A percentile compares a stretch with the other conserved stretches of the same genome.
These are phyloP conservation scores for Vollenhovia emeryi DNA, from an alignment of 1,140 invertebrate genomes.

Conservation along the genomic window DNA sequence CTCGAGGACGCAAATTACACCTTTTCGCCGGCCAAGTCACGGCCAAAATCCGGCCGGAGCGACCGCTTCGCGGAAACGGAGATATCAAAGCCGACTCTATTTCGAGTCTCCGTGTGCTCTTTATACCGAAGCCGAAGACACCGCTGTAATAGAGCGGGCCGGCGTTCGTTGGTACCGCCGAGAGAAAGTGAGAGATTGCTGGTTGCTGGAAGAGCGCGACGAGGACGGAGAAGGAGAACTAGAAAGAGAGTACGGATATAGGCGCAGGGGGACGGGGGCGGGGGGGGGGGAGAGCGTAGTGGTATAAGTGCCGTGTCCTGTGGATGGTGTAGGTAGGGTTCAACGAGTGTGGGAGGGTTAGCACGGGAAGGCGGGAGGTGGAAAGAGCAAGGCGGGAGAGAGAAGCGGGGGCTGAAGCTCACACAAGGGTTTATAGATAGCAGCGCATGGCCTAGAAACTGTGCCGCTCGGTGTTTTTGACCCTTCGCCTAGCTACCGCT, in stretches of 20 bases:
- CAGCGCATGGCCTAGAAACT: constrained; percentile 85
- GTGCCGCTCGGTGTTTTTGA: constrained; percentile 85
- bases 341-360: constrained; percentile 57
- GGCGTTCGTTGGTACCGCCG: constrained; percentile 28
- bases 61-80: constrained; percentile 62
- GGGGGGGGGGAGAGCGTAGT: background rate
- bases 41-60: constrained; percentile 28
- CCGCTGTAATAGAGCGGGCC: constrained; percentile 39
- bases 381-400: constrained; percentile 43
- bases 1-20: background rate
- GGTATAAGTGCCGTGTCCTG: constrained; percentile 60
- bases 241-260: constrained; percentile 39
- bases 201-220: constrained; percentile 15
- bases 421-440: constrained; percentile 85
- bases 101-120: constrained; percentile 44
- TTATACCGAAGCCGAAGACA: constrained; percentile 49
- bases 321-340: constrained; percentile 71
- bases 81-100: constrained; percentile 67
- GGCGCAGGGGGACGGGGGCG: constrained; percentile 26
- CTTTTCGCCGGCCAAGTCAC: constrained; percentile 13
- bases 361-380: background rate
- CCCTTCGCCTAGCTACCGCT: constrained; percentile 85
- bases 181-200: constrained; percentile 58
- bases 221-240: constrained; percentile 27
- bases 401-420: constrained; percentile 71